A percentile compares a stretch with the other conserved stretches of the same genome.
These are phyloP conservation scores for Gambelia wislizenii DNA, from an alignment of 2,797 vertebrate species.

Conservation along the genomic window DNA sequence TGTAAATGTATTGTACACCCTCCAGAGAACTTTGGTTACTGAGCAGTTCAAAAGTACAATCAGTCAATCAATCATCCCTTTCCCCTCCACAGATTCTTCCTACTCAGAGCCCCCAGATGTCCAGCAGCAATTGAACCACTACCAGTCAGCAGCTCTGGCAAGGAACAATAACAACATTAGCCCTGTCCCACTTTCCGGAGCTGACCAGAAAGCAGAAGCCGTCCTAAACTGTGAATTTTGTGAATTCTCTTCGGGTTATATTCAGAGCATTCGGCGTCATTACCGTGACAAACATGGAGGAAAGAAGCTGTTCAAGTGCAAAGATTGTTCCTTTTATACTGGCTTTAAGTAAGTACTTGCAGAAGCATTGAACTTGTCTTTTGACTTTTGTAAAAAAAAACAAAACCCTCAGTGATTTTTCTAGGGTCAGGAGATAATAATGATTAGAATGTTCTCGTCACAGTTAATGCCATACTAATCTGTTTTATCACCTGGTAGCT, in stretches of 20 bases:
- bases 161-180: conserved; percentile 87
- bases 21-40: not conserved
- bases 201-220: conserved; percentile 81
- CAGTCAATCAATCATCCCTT: conserved; percentile 19
- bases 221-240: conserved; percentile 97
- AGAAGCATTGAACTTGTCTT: not conserved
- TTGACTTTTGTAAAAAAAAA: not conserved
- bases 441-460: not conserved
- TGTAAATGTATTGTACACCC: not conserved
- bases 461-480: not conserved
- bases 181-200: conserved; percentile 78
- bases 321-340: conserved; percentile 97
- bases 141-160: conserved; percentile 89
- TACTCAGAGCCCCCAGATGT: conserved; percentile 95
- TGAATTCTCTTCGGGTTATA: conserved; percentile 98
- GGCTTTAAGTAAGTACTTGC: conserved; percentile 92
- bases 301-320: conserved; percentile 99
- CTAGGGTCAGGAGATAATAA: not conserved
- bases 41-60: not conserved
- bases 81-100: conserved; percentile 81
- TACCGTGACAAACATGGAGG: conserved; percentile 97
- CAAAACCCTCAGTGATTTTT: conserved; percentile 39
- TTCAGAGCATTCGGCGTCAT: conserved; percentile 97
- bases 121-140: conserved; percentile 94
- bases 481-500: not conserved